A percentile compares a stretch with the other conserved stretches of the same genome.
phyloP scores from a whole-genome alignment of 1,140 invertebrate genomes.

The Delia radicum region DNA sequence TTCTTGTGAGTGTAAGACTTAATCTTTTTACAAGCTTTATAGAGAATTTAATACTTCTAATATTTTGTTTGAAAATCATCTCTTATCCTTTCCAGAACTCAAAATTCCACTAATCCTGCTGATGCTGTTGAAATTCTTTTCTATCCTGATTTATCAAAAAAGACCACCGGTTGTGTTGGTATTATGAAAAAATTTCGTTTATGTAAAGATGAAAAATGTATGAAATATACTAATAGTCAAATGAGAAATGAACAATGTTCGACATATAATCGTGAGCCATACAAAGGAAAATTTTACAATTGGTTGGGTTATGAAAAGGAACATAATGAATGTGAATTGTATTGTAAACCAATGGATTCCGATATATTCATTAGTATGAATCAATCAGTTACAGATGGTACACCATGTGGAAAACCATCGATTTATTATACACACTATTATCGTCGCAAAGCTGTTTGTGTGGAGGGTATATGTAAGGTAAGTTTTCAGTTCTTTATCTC shows the following conservation, averaged over 20 bases:
- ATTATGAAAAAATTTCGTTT: conserved; percentile 67
- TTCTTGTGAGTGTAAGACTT: no score
- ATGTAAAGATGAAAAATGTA: conserved; percentile 69
- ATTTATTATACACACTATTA: conserved; percentile 56
- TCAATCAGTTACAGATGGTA: conserved; percentile 79
- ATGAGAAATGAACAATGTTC: conserved; percentile 51
- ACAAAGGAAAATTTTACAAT: conserved; percentile 73
- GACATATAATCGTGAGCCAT: conserved; percentile 75
- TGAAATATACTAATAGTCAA: conserved; percentile 30
- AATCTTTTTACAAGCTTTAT: no score
- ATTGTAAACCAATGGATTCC: conserved; percentile 77
- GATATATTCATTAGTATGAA: conserved; percentile 84
- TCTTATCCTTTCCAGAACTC: conserved; percentile 27
- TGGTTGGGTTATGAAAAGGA: conserved; percentile 82
- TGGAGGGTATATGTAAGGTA: conserved; percentile 83
- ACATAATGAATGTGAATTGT: conserved; percentile 68
- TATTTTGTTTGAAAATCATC: background rate
- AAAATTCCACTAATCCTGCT: conserved; percentile 28
- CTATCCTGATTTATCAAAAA: conserved; percentile 39
- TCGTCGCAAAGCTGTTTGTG: conserved; percentile 68
- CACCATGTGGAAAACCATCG: conserved; percentile 67
- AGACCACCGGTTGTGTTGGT: conserved; percentile 61
- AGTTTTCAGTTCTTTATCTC: no score
- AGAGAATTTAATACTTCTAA: no score
- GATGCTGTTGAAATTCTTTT: conserved; percentile 30